A percentile compares a stretch with the other conserved stretches of the same genome.
Evolutionary conservation across 2,888 invertebrate species (phyloP).

Genomic region (Athalia circularis): DNA sequence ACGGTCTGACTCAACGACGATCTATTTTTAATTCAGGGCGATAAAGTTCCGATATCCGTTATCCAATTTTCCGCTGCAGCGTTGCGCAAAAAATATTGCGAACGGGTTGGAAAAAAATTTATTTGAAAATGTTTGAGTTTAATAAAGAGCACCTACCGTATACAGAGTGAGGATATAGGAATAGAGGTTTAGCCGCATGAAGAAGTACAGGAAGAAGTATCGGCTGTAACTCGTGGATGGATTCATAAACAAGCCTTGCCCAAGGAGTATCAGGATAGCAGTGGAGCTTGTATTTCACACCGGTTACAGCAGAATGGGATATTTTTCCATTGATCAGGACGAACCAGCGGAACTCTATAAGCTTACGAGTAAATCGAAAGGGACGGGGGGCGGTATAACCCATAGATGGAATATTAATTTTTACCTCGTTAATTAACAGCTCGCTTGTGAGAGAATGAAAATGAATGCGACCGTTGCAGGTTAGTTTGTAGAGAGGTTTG

Average conservation of each 20-base stretch:
- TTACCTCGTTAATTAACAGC: slow-evolving; percentile 44
- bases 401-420: slow-evolving; percentile 48
- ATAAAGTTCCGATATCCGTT: too few relatives aligned
- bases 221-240: slow-evolving; percentile 41
- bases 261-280: slow-evolving; percentile 48
- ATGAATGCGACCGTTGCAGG: not conserved
- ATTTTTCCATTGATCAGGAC: slow-evolving; percentile 4
- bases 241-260: slow-evolving; percentile 59
- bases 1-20: too few relatives aligned
- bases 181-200: slow-evolving; percentile 3
- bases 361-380: too few relatives aligned
- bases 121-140: too few relatives aligned
- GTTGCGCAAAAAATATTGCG: too few relatives aligned
- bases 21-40: too few relatives aligned
- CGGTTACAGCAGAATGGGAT: slow-evolving; percentile 59
- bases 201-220: slow-evolving; percentile 35
- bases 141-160: too few relatives aligned
- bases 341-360: too few relatives aligned
- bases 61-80: too few relatives aligned
- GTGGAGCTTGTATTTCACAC: slow-evolving; percentile 60
- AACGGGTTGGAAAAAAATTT: too few relatives aligned
- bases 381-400: not conserved
- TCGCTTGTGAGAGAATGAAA: not conserved
- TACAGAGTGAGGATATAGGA: not conserved
- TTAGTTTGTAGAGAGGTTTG: slow-evolving; percentile 1